These are phyloP conservation scores for Peromyscus californicus DNA, from an alignment of 2,113 vertebrate genomes.

Conservation along the genomic window DNA sequence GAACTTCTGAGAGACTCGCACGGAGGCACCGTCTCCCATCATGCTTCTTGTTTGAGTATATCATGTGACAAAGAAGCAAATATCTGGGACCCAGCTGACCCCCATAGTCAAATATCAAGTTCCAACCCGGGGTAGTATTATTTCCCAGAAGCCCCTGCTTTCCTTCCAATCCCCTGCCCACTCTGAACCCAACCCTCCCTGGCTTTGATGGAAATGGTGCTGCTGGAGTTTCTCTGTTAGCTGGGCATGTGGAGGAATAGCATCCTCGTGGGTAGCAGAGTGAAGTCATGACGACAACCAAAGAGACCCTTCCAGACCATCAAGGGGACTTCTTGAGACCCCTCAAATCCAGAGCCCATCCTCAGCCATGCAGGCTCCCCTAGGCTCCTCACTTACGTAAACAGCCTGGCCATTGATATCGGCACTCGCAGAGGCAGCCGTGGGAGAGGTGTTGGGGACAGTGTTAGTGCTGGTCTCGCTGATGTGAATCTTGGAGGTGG, in stretches of 20 bases:
- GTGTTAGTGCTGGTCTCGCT: slow-evolving; percentile 98
- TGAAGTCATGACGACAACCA: neutral
- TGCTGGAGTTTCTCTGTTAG: neutral
- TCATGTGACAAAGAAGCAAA: neutral
- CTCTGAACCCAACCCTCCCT: neutral
- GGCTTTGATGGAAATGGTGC: neutral
- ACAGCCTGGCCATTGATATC: slow-evolving; percentile 97
- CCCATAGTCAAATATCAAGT: neutral
- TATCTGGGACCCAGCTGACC: neutral
- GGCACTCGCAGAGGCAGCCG: slow-evolving; percentile 94
- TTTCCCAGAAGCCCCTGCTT: neutral
- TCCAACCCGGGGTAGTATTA: neutral
- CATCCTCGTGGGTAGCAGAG: neutral
- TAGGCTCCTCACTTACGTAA: slow-evolving; percentile 85
- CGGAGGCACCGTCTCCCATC: neutral
- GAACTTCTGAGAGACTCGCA: neutral
- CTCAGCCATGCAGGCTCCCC: neutral
- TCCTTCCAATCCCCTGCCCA: neutral
- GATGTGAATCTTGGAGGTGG: slow-evolving; percentile 93
- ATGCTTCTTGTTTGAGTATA: neutral
- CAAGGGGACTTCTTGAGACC: neutral
- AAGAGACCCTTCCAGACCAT: neutral
- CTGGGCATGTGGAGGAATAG: neutral
- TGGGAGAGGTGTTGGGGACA: slow-evolving; percentile 95
- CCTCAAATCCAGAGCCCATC: neutral